Base-by-base conservation (phyloP, 2,888 invertebrate genomes). In the Pantelozetes paolii region DNA sequence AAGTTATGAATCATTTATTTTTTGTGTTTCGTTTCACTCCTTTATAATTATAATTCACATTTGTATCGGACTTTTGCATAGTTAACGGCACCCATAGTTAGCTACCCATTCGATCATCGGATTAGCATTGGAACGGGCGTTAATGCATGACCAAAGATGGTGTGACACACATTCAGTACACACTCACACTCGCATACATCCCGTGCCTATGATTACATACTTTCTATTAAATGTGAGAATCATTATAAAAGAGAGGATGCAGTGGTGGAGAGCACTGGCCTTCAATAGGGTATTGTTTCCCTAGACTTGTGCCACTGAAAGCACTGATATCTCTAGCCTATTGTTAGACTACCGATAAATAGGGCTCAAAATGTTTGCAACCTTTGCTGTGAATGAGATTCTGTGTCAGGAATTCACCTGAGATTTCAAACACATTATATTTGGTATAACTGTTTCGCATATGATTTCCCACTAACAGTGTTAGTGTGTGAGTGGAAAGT, bases 391-490 rank as follows among this genome's bases (percentile, higher is more conserved):
- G 18, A 59, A 59, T 59, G 59, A 13, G 28, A 59, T 20, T 59
- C 26, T 20, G n/a, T 59, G 59, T 59, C 28, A 26, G 20, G n/a
- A n/a, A 59, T 59, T 59, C 59, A 59, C 59, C 59, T 59, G 59
- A 59, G 59, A 59, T 28, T 59, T 59, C n/a, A n/a, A 59, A 28
- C 26, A n/a, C 59, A 59, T 50, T 50, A 50, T 15, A 50, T 50
- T 20, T 50, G 28, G 30, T 59, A 59, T 59, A 28, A 30, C 59
- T 28, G 59, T 59, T 59, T 28, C 11, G 59, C 59, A 59, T 59
- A 28, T 28, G 28, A 26, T 30, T 59, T 20, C 15, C 8, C 50
- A 50, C n/a, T 50, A 50, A 30, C 26, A 28, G 30, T 59, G 13
- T 30, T 15, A 59, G n/a, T 30, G 59, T 3, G 54, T 11, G 54